Evolutionary conservation across 2,888 invertebrate species (phyloP).

Genomic region (Drosophila koepferae): DNA sequence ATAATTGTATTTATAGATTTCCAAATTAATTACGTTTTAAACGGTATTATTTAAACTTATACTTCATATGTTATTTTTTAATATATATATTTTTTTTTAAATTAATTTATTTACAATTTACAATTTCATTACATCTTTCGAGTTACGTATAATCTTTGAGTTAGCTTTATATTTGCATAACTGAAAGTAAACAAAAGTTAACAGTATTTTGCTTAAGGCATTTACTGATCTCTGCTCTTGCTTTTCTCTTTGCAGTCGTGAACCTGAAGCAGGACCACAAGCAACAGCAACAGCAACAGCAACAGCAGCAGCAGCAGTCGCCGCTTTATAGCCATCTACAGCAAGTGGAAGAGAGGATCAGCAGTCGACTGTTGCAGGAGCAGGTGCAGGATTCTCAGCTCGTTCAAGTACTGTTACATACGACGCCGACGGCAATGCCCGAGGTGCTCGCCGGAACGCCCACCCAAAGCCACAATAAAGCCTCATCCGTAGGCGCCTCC

Average conservation of each 20-base stretch:
- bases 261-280: slow-evolving; percentile 7
- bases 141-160: no score
- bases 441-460: slow-evolving; percentile 74
- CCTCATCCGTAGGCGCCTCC: slow-evolving; percentile 29
- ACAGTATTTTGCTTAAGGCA: background rate
- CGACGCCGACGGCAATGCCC: slow-evolving; percentile 65
- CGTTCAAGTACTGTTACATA: slow-evolving; percentile 23
- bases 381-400: slow-evolving; percentile 8
- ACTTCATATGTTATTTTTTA: no score
- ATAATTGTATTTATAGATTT: no score
- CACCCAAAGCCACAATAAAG: slow-evolving; percentile 67
- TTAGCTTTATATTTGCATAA: background rate
- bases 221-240: background rate
- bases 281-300: slow-evolving; percentile 18
- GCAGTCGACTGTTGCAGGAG: background rate
- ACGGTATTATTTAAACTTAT: no score
- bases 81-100: no score
- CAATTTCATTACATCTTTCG: no score
- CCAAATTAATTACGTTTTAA: no score
- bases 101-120: no score
- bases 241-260: slow-evolving; percentile 22
- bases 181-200: background rate
- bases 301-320: background rate
- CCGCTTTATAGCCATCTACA: slow-evolving; percentile 31
- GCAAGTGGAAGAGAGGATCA: slow-evolving; percentile 15